Conservation (phyloP, 2,888 invertebrate genomes). For the Troides helena region DNA sequence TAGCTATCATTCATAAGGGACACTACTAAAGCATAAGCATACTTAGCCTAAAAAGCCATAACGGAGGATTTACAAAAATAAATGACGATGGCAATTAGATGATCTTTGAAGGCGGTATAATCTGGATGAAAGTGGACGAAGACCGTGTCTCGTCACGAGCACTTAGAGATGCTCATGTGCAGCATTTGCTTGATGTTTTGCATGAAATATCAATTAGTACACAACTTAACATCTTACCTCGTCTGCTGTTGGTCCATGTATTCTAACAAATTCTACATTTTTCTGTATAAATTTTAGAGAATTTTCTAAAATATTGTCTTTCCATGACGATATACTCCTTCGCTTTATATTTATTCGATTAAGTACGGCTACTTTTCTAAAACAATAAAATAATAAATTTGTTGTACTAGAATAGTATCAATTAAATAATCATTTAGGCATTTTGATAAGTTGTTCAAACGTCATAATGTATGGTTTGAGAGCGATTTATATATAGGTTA, state of each 20-base stretch:
- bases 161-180: not conserved
- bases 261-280: slow-evolving; percentile 37
- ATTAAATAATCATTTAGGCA: no score
- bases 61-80: no score
- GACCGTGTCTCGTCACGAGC: not conserved
- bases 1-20: no score
- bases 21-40: no score
- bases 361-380: slow-evolving; percentile 14
- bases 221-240: slow-evolving; percentile 41
- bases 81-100: no score
- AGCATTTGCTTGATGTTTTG: not conserved
- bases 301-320: slow-evolving; percentile 37
- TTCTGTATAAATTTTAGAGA: slow-evolving; percentile 39
- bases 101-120: not conserved
- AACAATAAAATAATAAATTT: not conserved
- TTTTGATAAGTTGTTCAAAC: no score
- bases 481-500: no score
- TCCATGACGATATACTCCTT: slow-evolving; percentile 36
- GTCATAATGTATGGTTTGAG: no score
- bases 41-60: no score
- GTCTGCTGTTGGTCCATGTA: slow-evolving; percentile 53
- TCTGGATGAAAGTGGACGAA: not conserved
- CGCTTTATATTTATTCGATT: slow-evolving; percentile 8
- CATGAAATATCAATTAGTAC: not conserved
- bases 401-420: not conserved